Evolutionary conservation across 2,888 invertebrate genomes (phyloP), one percentile per base, ranked within the genome.

Genomic region (Thymelicus lineola): DNA sequence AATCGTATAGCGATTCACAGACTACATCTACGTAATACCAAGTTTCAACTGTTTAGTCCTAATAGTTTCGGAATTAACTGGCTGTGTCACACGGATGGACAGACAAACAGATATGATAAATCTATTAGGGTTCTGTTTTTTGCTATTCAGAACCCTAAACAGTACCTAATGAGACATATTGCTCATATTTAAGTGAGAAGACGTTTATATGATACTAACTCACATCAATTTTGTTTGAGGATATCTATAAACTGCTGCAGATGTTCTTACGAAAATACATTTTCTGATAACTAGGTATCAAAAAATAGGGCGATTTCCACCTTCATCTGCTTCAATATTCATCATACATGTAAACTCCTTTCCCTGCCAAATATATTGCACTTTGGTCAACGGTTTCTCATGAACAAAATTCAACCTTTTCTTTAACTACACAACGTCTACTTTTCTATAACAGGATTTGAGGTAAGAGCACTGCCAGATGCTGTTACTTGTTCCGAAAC

Each of bases 291-390:
- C 5, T n/a, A n/a, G n/a, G n/a, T 7, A 57, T 62, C 46, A 17
- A 55, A 68, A 46, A 53, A 17, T 15, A 61, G 10, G 9, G 12
- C n/a, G 17, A 36, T 28, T 63, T 57, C 42, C 48, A 70, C 45
- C 64, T 70, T 53, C n/a, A 59, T 70, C 55, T 42, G 12, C 36
- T 59, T 70, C 69, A 64, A 64, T 70, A 70, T 70, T 64, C 64
- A 70, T 70, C 70, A 70, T 60, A 70, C 64, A 55, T 65, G 70
- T 70, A 70, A 70, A 70, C 70, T 70, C 64, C 65, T 35, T 69
- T 48, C 63, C n/a, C 64, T 65, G 65, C 64, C 70, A 65, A 65
- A 70, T 60, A 60, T 70, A 65, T 70, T 70, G 70, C 65, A 70
- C 35, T 65, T 60, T 35, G 65, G 70, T 60, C 45, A 60, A 35